Conservation (phyloP, 1,140 invertebrate genomes). For the Drosophila elegans region DNA sequence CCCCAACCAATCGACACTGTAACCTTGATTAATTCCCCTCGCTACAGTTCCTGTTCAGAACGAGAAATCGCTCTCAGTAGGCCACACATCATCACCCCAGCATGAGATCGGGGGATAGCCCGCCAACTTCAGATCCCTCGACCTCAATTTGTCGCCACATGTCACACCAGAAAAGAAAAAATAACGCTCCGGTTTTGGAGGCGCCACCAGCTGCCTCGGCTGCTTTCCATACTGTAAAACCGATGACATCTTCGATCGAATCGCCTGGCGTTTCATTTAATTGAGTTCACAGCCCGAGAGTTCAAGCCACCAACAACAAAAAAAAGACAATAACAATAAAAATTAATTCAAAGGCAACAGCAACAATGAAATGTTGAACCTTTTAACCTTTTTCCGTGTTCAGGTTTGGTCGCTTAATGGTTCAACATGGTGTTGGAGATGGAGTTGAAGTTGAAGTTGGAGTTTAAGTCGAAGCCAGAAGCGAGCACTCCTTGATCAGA, state of each 20-base stretch:
- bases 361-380: conserved; percentile 75
- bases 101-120: conserved; percentile 18
- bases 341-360: conserved; percentile 75
- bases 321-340: conserved; percentile 78
- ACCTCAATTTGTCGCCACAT: conserved; percentile 77
- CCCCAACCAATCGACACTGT: conserved; percentile 7
- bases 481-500: conserved; percentile 66
- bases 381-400: conserved; percentile 78
- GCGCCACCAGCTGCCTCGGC: conserved; percentile 65
- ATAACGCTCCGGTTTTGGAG: conserved; percentile 46
- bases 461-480: conserved; percentile 38
- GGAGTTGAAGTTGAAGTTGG: conserved; percentile 14
- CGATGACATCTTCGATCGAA: conserved; percentile 72
- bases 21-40: conserved; percentile 28
- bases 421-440: conserved; percentile 30
- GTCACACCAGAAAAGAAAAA: conserved; percentile 60
- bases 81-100: conserved; percentile 43
- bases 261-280: conserved; percentile 79
- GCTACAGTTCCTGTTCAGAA: not conserved
- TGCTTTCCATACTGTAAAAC: conserved; percentile 47
- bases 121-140: conserved; percentile 7
- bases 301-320: conserved; percentile 8
- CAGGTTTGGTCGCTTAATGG: conserved; percentile 69
- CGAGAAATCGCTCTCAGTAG: conserved; percentile 8
- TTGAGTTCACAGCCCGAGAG: conserved; percentile 75